Evolutionary conservation across 1,140 invertebrate species (phyloP), one percentile per base, ranked within the genome.

Genomic region (Thrips palmi): DNA sequence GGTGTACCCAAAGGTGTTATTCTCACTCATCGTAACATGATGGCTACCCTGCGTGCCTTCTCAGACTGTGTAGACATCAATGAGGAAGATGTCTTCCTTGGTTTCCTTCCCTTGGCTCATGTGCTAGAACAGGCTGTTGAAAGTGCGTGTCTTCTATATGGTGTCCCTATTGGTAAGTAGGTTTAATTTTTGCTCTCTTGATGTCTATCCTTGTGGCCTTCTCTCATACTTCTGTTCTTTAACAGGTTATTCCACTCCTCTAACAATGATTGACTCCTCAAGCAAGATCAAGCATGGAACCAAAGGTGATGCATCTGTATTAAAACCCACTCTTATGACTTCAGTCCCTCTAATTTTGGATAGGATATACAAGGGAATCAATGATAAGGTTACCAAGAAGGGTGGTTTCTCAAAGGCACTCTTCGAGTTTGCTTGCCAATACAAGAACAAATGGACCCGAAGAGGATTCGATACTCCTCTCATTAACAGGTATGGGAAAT

Each of bases 51-150:
- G 49, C 79, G 85, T 49, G 77, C 85, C 4, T 96, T 91, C 55
- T 75, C 75, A 22, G 77, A 86, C 52, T 71, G 76, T 28, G 74
- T 89, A 12, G 55, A 65, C 20, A 74, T 81, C 32, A 64, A 57
- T 52, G 68, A 56, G 2, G 49, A 74, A 41, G 92, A 98, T 53
- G 64, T 83, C 11, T 84, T 94, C 47, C 77, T 97, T 53, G 93
- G 84, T 25, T 98, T 94, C 59, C 65, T 99, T 37, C 94, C 94
- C 8, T 63, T 97, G 32, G 94, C 94, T 28, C 96, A 99, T 61
- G 92, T 98, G 2, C 83, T 97, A 47, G 96, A 98, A 61, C 64
- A 98, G 28, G 27, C 47, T 55, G 34, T 50, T 60, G 69, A 73
- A 51, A 55, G 63, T 14, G 59, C 64, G 31, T 70, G 66, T 48